Conservation (phyloP, 2,113 vertebrate species). For the Oxyruncus cristatus region DNA sequence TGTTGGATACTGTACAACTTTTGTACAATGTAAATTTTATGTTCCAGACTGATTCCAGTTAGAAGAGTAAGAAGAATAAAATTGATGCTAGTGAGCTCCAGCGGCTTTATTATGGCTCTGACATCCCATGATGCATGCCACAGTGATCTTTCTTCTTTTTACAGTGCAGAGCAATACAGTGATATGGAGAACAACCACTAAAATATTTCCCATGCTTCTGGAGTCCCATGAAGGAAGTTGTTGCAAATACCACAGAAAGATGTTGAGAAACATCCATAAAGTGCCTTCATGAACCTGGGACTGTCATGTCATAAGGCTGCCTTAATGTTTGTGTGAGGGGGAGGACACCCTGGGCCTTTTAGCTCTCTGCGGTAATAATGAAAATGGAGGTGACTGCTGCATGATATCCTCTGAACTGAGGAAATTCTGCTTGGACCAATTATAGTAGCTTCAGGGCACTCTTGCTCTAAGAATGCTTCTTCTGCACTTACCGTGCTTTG, state of each 20-base stretch:
- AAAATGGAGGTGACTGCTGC: not conserved
- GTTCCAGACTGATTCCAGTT: not conserved
- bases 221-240: fast-evolving
- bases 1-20: not conserved
- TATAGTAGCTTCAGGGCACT: not conserved
- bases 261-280: not conserved
- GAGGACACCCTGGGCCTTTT: not conserved
- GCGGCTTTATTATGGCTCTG: not conserved
- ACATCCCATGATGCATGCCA: not conserved
- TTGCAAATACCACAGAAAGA: not conserved
- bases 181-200: not conserved
- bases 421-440: not conserved
- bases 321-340: not conserved
- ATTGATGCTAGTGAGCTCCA: not conserved
- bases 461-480: not conserved
- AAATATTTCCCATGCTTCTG: not conserved
- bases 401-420: not conserved
- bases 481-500: not conserved
- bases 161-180: not conserved
- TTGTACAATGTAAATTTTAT: not conserved
- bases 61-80: not conserved
- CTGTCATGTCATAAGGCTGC: not conserved
- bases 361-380: not conserved
- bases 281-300: not conserved
- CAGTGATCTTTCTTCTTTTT: not conserved